phyloP scores from a whole-genome alignment of 1,140 invertebrate species.

The Penaeus japonicus region DNA sequence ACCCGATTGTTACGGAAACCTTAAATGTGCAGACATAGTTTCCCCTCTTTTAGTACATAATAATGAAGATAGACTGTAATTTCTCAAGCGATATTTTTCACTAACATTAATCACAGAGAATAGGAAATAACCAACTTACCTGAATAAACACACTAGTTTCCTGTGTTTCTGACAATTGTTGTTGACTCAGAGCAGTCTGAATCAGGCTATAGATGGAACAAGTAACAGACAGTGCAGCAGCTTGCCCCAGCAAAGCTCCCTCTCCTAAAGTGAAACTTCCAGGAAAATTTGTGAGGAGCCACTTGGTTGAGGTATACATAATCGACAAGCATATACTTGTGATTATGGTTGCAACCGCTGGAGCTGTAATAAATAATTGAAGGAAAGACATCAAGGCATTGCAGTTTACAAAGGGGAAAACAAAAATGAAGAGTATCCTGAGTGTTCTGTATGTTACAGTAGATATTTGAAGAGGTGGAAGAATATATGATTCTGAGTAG shows the following conservation, averaged over 20 bases:
- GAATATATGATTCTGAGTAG: no score
- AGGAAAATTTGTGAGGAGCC: constrained; percentile 35
- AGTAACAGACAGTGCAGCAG: constrained; percentile 20
- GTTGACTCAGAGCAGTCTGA: not conserved
- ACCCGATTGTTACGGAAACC: no score
- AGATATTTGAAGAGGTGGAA: no score
- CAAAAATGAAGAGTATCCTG: no score
- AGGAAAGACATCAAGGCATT: no score
- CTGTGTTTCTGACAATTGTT: not conserved
- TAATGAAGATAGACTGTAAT: no score
- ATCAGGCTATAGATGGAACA: constrained; percentile 6
- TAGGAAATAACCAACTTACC: not conserved
- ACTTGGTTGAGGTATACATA: constrained; percentile 28
- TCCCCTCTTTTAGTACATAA: no score
- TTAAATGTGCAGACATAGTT: no score
- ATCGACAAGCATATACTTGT: constrained; percentile 4
- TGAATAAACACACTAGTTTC: constrained; percentile 40
- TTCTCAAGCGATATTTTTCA: no score
- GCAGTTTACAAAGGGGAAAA: no score
- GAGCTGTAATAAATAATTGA: not conserved
- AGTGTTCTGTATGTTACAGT: no score
- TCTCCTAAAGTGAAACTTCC: constrained; percentile 43
- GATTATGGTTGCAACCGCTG: not conserved
- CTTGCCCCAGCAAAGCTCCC: constrained; percentile 38
- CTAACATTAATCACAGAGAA: not conserved